A percentile compares a stretch with the other conserved stretches of the same genome.
Conservation (phyloP, 2,113 vertebrate genomes). For the Charina bottae region DNA sequence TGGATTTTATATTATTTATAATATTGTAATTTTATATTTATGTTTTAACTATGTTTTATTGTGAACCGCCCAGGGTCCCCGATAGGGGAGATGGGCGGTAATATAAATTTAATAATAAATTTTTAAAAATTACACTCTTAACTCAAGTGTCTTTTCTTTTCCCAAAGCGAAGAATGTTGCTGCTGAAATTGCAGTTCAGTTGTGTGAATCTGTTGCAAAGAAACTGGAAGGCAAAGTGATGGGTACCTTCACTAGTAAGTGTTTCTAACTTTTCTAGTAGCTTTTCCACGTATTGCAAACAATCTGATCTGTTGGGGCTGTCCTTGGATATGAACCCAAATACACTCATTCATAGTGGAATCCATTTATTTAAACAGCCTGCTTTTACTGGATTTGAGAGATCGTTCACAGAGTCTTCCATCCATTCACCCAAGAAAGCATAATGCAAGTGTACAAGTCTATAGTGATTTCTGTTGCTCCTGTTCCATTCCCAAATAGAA, state of each 20-base stretch:
- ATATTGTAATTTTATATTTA: too few relatives aligned
- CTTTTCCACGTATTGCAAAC: fast-evolving
- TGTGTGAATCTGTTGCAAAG: slow-evolving; percentile 95
- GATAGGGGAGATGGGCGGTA: too few relatives aligned
- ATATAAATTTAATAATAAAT: too few relatives aligned
- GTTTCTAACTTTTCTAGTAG: background rate
- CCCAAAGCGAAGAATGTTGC: slow-evolving; percentile 94
- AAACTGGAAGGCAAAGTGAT: slow-evolving; percentile 99
- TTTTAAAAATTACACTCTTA: background rate
- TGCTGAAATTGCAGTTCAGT: slow-evolving; percentile 90
- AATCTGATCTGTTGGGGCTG: background rate
- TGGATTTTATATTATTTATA: too few relatives aligned
- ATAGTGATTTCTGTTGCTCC: background rate
- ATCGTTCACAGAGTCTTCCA: background rate
- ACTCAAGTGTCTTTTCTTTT: background rate
- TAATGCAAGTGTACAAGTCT: background rate
- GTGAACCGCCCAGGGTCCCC: too few relatives aligned
- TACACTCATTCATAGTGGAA: background rate
- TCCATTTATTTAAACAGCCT: background rate
- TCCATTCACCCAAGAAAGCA: background rate
- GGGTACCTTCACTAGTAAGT: slow-evolving; percentile 99
- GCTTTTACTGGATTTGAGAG: background rate
- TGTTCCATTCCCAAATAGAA: background rate
- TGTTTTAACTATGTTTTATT: too few relatives aligned
- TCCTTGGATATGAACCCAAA: background rate